Percentiles rank a stretch among this genome's conserved stretches.
phyloP scores from a whole-genome alignment of 1,140 invertebrate genomes.

The Wasmannia auropunctata region DNA sequence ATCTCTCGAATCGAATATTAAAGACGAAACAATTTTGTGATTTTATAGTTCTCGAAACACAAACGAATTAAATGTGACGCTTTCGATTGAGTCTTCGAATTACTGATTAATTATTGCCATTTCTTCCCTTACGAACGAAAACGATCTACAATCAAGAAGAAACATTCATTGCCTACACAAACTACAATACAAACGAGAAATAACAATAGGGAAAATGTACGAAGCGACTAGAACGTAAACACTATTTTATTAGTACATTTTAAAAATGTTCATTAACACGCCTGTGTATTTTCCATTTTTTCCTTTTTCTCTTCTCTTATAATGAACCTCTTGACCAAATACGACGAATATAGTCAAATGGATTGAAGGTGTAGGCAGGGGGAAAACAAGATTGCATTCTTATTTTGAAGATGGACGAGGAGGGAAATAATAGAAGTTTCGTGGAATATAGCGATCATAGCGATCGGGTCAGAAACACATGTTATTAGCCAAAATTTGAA shows the following conservation, averaged over 20 bases:
- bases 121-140: constrained; percentile 1
- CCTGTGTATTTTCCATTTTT: constrained; percentile 55
- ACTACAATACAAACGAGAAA: constrained; percentile 43
- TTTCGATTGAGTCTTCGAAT: neutral
- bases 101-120: constrained; percentile 37
- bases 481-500: constrained; percentile 6
- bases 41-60: neutral
- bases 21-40: neutral
- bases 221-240: constrained; percentile 75
- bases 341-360: constrained; percentile 22
- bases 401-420: constrained; percentile 24
- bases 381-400: constrained; percentile 42
- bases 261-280: constrained; percentile 67
- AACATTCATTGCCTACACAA: neutral
- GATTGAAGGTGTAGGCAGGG: neutral
- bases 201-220: constrained; percentile 73
- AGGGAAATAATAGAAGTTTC: constrained; percentile 46
- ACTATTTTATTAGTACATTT: constrained; percentile 79
- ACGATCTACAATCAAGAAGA: constrained; percentile 18
- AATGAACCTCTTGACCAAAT: constrained; percentile 35
- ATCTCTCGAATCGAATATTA: constrained; percentile 34
- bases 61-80: constrained; percentile 18
- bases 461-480: constrained; percentile 5
- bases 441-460: constrained; percentile 30
- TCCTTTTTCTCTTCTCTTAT: constrained; percentile 36